Base-by-base conservation (phyloP, 2,797 vertebrate species). In the Natrix natrix region DNA sequence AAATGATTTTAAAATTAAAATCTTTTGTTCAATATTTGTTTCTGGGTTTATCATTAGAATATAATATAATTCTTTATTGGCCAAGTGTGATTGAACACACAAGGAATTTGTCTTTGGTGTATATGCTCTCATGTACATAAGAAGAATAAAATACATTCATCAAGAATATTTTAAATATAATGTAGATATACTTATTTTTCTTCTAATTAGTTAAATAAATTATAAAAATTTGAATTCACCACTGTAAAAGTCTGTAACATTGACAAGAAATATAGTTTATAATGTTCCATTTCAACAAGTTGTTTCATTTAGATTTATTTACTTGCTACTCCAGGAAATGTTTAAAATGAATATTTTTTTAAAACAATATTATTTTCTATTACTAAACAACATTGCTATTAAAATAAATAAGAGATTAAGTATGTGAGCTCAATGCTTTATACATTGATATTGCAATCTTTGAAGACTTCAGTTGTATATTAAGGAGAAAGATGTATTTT, bases 381-480 rank as follows among this genome's bases (percentile, higher is more conserved):
- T 52, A 88, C 20, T 92, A 60, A 14, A 37, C 60, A 28, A 93
- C 89, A 22, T 54, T 4, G 26, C 5, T 0, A 37, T 88, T 95
- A 83, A 89, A 83, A 83, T 59, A 60, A 74, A 74, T 74, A 74
- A 20, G 52, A 8, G 8, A 12, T 3, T 56, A 37, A 43, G 48
- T n/a, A 48, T 52, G 4, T 48, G 14, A 59, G 43, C 17, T 28
- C 28, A 54, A 43, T 93, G 7, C 93, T 32, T 74, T 74, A 37
- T 10, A n/a, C 93, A 96, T 96, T n/a, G n/a, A 24, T 87, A 61
- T 63, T 91, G 37, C 20, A 88, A 14, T 54, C 10, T 59, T 32
- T 92, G 20, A 89, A 8, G 1, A 87, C 0, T 2, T 56, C 92
- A 90, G 26, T 26, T 0, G 91, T 6, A 5, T 54, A 60, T 78